Percentiles rank a stretch among this genome's conserved stretches.
These are phyloP conservation scores for Hypomesus transpacificus DNA, from an alignment of 2,113 vertebrate species.

Conservation along the genomic window DNA sequence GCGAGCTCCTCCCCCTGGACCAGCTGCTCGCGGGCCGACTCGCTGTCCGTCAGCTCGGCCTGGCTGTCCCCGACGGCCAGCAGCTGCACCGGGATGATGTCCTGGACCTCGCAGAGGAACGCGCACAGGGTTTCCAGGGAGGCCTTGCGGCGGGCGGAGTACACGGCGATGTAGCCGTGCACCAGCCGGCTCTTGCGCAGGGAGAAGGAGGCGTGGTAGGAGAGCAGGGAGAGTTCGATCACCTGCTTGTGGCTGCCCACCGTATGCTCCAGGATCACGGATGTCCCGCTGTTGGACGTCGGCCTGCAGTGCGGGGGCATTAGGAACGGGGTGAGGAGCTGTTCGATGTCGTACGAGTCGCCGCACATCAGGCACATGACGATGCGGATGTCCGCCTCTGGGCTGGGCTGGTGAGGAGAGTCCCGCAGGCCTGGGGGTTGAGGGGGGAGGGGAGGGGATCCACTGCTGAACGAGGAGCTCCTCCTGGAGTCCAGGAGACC, in stretches of 20 bases:
- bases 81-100: conserved; percentile 91
- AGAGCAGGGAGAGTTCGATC: conserved; percentile 85
- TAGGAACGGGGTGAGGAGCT: conserved; percentile 84
- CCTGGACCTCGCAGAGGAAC: conserved; percentile 93
- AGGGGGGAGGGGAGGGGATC: conserved; percentile 71
- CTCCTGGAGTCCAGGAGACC: conserved; percentile 85
- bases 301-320: conserved; percentile 82
- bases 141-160: conserved; percentile 83
- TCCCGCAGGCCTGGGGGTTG: conserved; percentile 79
- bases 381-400: conserved; percentile 84
- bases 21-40: conserved; percentile 83
- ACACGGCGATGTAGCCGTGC: conserved; percentile 91
- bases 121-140: conserved; percentile 92
- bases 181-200: conserved; percentile 87
- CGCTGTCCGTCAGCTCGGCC: conserved; percentile 78
- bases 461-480: conserved; percentile 73
- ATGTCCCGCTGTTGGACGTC: conserved; percentile 74
- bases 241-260: conserved; percentile 79
- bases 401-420: conserved; percentile 71
- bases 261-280: conserved; percentile 82
- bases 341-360: conserved; percentile 81
- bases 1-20: conserved; percentile 92
- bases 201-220: conserved; percentile 91
- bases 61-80: conserved; percentile 84
- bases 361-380: conserved; percentile 96